Evolutionary conservation across 2,113 vertebrate genomes (phyloP), one percentile per base, ranked within the genome.

Genomic region (Salvelinus sp.): DNA sequence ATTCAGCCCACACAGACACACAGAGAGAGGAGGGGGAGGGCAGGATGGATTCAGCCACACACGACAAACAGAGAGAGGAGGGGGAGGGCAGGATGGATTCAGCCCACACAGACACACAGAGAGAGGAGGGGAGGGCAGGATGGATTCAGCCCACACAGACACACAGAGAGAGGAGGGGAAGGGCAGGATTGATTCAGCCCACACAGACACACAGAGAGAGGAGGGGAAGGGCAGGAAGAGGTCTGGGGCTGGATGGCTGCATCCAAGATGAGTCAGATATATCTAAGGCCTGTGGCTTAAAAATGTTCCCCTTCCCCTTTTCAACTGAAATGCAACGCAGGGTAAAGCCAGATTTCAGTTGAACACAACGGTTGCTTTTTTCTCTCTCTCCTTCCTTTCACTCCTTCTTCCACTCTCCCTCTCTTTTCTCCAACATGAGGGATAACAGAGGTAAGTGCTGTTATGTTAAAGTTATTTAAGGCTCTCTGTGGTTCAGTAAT

Each of bases 151-250:
- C 25, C 25, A 25, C 25, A 25, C 23, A 23, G 23, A 23, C 23
- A 23, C 23, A 23, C 25, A 25, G 25, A 25, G 25, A 25, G 25
- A 25, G 25, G 25, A 25, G 25, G 25, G 25, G 23, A 23, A 23
- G 23, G 1, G 25, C 25, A 25, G 25, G 25, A 25, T 25, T 1
- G 25, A 76, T 62, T 67, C 54, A 47, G 30, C 54, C 50, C 28
- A 60, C 54, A 48, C 18, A 60, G 58, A 60, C 27, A 60, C 50
- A 47, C 20, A 62, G 58, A 62, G 57, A n/a, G 58, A 16, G 7
- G 16, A 22, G 58, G 58, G 58, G 20, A 7, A 7, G 54, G 7
- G n/a, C 58, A 62, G 50, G 71, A 79, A 69, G 69, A 74, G 69
- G 44, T 71, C 63, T 66, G 23, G 7, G 58, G 16, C 50, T 54